Percentiles rank a stretch among this genome's conserved stretches.
Conservation (phyloP, 2,113 vertebrate genomes). For the Tor tambroides region DNA sequence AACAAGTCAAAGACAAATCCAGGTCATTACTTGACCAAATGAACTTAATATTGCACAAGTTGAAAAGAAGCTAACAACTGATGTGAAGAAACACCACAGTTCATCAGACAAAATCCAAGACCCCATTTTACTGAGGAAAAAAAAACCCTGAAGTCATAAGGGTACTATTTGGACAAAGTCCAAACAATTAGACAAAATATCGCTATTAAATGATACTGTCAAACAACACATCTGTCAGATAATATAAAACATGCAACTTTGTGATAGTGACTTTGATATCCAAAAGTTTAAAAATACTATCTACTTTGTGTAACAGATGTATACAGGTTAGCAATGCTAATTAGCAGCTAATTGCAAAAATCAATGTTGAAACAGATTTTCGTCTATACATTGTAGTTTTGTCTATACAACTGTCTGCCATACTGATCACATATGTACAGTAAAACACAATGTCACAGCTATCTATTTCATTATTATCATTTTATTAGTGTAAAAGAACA, state of each 20-base stretch:
- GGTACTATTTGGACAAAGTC: conserved; percentile 22
- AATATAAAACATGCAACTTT: background rate
- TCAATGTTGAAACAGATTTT: background rate
- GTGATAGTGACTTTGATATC: background rate
- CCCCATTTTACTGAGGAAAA: background rate
- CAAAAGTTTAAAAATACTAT: background rate
- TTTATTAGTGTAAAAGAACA: background rate
- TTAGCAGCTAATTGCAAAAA: conserved; percentile 15
- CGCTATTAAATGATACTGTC: conserved; percentile 18
- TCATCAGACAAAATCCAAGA: background rate
- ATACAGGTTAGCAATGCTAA: conserved; percentile 15
- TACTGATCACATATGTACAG: background rate
- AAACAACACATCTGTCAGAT: conserved; percentile 11
- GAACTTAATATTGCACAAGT: conserved; percentile 7
- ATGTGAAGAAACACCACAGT: background rate
- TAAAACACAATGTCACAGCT: background rate
- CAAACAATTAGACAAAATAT: conserved; percentile 17
- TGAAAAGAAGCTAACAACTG: background rate
- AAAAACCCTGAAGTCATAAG: background rate
- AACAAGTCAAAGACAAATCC: conserved; percentile 4
- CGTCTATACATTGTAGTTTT: background rate
- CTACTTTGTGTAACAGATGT: background rate
- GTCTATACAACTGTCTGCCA: background rate
- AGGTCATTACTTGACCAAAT: conserved; percentile 31
- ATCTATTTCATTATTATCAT: background rate